phyloP scores from a whole-genome alignment of 2,888 invertebrate species.

The Athalia rosae region DNA sequence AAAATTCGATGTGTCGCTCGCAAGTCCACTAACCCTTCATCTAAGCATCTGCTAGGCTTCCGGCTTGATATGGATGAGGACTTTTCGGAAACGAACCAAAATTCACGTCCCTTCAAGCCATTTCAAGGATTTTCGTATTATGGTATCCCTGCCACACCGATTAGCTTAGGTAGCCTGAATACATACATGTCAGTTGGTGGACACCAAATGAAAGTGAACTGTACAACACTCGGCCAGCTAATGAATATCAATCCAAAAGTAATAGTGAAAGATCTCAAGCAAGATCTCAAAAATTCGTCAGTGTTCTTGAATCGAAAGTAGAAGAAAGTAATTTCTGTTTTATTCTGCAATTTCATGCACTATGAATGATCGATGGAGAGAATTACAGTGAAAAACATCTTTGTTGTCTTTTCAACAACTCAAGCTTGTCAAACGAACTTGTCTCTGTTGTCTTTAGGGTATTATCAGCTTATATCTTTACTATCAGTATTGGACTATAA shows the following conservation, averaged over 20 bases:
- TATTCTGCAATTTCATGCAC: not conserved
- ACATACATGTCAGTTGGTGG: constrained; percentile 77
- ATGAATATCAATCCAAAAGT: constrained; percentile 76
- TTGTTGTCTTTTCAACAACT: not conserved
- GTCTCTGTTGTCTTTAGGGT: not conserved
- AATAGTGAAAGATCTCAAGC: constrained; percentile 70
- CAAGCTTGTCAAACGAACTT: not conserved
- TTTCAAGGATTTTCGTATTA: constrained; percentile 74
- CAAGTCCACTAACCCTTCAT: constrained; percentile 75
- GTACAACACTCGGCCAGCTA: constrained; percentile 75
- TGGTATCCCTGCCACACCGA: constrained; percentile 71
- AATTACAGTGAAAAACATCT: not conserved
- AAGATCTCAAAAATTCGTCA: constrained; percentile 3
- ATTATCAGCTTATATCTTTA: not conserved
- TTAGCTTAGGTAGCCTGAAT: constrained; percentile 73
- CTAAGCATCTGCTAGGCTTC: constrained; percentile 57
- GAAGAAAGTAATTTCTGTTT: constrained; percentile 5
- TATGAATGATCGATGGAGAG: not conserved
- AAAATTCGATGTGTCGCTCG: constrained; percentile 67
- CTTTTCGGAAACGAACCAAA: constrained; percentile 56
- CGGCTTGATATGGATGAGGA: constrained; percentile 54
- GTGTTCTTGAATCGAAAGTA: constrained; percentile 18
- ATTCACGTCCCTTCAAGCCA: constrained; percentile 12
- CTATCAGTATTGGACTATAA: constrained; percentile 8
- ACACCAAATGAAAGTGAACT: constrained; percentile 74